These are phyloP conservation scores for Rhinophrynus dorsalis DNA, from an alignment of 2,797 vertebrate species.

Conservation along the genomic window DNA sequence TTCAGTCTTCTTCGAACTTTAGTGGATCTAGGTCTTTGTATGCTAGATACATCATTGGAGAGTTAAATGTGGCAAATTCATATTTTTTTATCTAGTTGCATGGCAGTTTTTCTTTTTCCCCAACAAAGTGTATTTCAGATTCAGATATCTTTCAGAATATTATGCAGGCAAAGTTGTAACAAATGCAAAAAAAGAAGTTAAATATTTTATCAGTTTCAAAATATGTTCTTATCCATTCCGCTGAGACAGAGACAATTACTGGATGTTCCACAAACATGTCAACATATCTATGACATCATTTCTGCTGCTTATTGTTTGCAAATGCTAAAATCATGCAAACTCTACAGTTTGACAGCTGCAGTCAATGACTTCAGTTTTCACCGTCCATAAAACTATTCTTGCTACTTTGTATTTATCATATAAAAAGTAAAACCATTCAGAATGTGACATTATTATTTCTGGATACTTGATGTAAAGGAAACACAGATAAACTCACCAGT, in stretches of 20 bases:
- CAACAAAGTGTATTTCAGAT: background rate
- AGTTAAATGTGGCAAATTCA: too few relatives aligned
- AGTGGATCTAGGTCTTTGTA: too few relatives aligned
- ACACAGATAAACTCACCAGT: too few relatives aligned
- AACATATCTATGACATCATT: slow-evolving; percentile 7
- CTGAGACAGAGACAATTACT: slow-evolving; percentile 1
- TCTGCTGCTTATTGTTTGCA: slow-evolving; percentile 9
- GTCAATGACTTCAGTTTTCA: background rate
- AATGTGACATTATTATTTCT: background rate
- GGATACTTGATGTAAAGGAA: background rate
- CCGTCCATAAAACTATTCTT: background rate
- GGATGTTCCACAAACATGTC: slow-evolving; percentile 14
- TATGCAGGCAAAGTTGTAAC: background rate
- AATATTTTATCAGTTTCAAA: background rate
- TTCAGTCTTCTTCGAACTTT: too few relatives aligned
- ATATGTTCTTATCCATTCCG: background rate
- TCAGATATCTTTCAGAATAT: background rate
- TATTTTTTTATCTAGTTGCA: background rate
- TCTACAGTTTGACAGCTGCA: background rate
- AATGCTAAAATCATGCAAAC: background rate
- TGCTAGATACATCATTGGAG: too few relatives aligned
- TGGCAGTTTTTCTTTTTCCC: background rate
- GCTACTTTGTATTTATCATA: background rate
- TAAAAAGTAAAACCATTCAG: background rate
- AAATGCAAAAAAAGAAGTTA: too few relatives aligned